Percentiles rank a stretch among this genome's conserved stretches.
Conservation (phyloP, 2,113 vertebrate genomes). For the Nanorana parkeri region DNA sequence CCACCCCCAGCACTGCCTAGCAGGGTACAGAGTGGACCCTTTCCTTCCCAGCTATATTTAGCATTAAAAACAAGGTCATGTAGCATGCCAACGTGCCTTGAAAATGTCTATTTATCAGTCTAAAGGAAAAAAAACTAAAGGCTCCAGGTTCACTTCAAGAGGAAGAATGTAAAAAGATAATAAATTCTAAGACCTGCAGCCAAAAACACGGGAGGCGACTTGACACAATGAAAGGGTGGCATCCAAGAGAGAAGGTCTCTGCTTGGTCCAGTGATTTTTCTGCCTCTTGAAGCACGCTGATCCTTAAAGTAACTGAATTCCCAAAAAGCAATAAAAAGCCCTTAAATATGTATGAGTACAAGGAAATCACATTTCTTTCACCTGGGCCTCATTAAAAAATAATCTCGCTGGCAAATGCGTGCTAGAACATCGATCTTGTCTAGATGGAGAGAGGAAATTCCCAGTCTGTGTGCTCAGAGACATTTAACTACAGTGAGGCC, state of each 20-base stretch:
- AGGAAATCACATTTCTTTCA: slow-evolving; percentile 40
- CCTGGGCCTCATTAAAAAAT: not conserved
- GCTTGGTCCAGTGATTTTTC: slow-evolving; percentile 3
- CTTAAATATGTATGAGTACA: slow-evolving; percentile 23
- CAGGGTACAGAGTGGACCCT: too few relatives aligned
- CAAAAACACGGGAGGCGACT: too few relatives aligned
- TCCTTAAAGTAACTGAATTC: slow-evolving; percentile 35
- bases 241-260: not conserved
- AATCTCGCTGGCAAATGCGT: slow-evolving; percentile 15
- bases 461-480: not conserved
- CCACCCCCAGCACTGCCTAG: too few relatives aligned
- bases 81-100: too few relatives aligned
- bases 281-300: slow-evolving; percentile 11
- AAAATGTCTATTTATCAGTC: too few relatives aligned
- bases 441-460: not conserved
- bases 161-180: too few relatives aligned
- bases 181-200: too few relatives aligned
- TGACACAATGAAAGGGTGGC: not conserved
- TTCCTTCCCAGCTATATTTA: too few relatives aligned
- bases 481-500: not conserved
- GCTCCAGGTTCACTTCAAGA: too few relatives aligned
- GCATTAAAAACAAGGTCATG: too few relatives aligned
- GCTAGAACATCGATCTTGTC: slow-evolving; percentile 34
- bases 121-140: too few relatives aligned
- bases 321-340: not conserved